Conservation (phyloP, 2,888 invertebrate species). For the Hirtodrosophila alboralis region DNA sequence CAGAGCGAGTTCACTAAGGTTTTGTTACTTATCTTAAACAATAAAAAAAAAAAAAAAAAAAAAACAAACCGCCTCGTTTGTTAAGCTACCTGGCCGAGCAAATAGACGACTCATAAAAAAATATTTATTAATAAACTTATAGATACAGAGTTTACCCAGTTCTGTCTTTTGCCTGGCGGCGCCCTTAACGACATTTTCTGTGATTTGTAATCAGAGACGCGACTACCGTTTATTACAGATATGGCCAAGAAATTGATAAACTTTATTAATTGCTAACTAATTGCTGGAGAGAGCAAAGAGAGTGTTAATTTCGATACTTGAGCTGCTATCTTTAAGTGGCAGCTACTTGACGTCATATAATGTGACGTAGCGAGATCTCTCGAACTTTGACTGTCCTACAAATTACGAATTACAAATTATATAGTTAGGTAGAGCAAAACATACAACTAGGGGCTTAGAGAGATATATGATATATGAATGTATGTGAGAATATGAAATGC, state of each 20-base stretch:
- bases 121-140: constrained; percentile 39
- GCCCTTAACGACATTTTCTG: constrained; percentile 6
- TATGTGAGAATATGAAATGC: constrained; percentile 10
- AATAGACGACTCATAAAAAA: constrained; percentile 21
- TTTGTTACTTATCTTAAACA: constrained; percentile 38
- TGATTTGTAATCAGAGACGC: constrained; percentile 32
- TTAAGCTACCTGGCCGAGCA: constrained; percentile 24
- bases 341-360: constrained; percentile 17
- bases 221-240: constrained; percentile 26
- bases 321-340: constrained; percentile 34
- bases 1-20: not conserved
- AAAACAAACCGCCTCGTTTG: constrained; percentile 7
- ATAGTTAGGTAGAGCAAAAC: too few relatives aligned
- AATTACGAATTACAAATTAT: constrained; percentile 1
- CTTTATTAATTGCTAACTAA: constrained; percentile 68
- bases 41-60: too few relatives aligned
- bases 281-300: constrained; percentile 35
- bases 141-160: constrained; percentile 26
- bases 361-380: constrained; percentile 20
- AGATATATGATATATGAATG: too few relatives aligned
- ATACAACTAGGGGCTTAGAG: too few relatives aligned
- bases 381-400: constrained; percentile 21
- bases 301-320: not conserved
- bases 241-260: constrained; percentile 33
- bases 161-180: not conserved